Percentiles rank a stretch among this genome's conserved stretches.
phyloP scores from a whole-genome alignment of 2,888 invertebrate genomes.

The Thymelicus acteon region DNA sequence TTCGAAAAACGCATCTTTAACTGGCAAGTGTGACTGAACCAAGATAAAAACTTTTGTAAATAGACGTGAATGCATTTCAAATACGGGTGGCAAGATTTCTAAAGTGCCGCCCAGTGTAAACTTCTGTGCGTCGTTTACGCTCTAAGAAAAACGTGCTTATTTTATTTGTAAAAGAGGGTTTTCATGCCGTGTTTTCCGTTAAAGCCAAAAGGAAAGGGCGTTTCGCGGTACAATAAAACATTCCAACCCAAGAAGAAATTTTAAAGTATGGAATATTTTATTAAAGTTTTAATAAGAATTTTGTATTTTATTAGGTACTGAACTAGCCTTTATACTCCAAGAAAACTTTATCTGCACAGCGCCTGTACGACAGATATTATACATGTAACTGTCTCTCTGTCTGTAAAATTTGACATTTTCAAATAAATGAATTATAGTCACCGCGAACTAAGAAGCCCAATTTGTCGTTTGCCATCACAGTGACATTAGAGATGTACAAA shows the following conservation, averaged over 20 bases:
- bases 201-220: background rate
- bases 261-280: too few species aligned
- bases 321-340: too few species aligned
- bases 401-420: too few species aligned
- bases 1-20: background rate
- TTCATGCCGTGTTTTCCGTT: background rate
- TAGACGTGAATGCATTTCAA: background rate
- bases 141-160: background rate
- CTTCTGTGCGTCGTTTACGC: background rate
- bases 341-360: too few species aligned
- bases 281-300: slow-evolving; percentile 2
- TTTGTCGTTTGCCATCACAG: too few species aligned
- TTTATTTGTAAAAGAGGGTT: background rate
- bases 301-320: too few species aligned
- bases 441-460: too few species aligned
- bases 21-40: background rate
- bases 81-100: slow-evolving; percentile 1
- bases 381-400: too few species aligned
- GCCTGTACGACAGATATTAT: too few species aligned
- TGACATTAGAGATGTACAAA: too few species aligned
- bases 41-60: background rate
- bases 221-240: background rate
- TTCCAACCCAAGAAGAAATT: background rate
- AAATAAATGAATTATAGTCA: too few species aligned
- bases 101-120: background rate